A percentile compares a stretch with the other conserved stretches of the same genome.
Conservation (phyloP, 2,113 vertebrate genomes). For the Sinosuthora webbiana region DNA sequence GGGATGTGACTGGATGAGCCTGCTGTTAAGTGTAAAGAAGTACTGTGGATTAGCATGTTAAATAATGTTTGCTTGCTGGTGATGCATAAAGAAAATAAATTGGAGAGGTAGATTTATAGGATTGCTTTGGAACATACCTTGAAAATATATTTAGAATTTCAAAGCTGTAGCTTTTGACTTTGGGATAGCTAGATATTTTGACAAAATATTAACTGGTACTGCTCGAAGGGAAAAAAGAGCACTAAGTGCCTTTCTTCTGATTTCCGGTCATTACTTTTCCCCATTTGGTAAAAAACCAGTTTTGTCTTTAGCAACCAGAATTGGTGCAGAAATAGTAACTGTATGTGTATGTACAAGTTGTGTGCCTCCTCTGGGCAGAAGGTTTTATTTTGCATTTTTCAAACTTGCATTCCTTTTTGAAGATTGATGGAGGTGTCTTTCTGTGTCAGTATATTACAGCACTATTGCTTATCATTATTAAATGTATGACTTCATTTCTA, state of each 20-base stretch:
- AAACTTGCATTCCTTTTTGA: background rate
- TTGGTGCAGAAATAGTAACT: background rate
- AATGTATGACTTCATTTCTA: background rate
- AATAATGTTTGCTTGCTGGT: background rate
- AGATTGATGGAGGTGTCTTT: background rate
- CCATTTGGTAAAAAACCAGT: background rate
- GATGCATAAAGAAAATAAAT: background rate
- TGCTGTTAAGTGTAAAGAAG: conserved; percentile 1
- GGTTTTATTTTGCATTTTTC: background rate
- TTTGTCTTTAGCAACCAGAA: background rate
- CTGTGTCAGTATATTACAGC: background rate
- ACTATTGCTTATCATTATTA: background rate
- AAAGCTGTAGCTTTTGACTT: background rate
- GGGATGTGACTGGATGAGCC: background rate
- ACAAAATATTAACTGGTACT: background rate
- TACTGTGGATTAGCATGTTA: background rate
- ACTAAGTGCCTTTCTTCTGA: background rate
- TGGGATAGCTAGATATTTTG: background rate
- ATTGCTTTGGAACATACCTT: background rate
- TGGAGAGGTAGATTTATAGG: background rate
- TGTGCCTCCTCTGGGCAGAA: background rate
- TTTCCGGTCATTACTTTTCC: background rate
- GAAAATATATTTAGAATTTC: background rate
- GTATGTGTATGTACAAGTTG: background rate
- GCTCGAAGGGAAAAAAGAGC: fast-evolving